Evolutionary conservation across 1,140 invertebrate species (phyloP), one percentile per base, ranked within the genome.

Genomic region (Oedothorax gibbosus): DNA sequence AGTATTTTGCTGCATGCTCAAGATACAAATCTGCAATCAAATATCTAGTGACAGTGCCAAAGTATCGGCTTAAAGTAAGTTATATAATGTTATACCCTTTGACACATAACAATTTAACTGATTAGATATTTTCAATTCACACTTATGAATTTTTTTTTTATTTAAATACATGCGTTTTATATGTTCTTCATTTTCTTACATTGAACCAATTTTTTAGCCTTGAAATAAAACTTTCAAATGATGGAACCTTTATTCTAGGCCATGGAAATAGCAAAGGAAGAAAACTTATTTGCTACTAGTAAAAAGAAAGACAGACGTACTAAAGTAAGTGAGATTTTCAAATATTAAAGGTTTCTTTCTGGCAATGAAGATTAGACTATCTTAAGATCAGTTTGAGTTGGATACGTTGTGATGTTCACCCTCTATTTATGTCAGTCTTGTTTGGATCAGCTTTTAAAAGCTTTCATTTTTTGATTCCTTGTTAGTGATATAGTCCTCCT

Each of bases 31-130:
- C 94, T 79, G 96, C 96, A 35, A 95, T 98, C 51, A 94, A 94
- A 87, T 97, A 97, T 90, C 94, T 97, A 83, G 93, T 95, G 87
- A 94, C 94, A 50, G 94, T 96, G 62, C 95, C 95, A 60, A 98
- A 98, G 89, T 98, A 97, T 90, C 92, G 96, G 79, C 93, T 90
- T 49, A 89, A 90, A 87, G 85, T 88, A 85, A 86, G 51, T 66
- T 71, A 18, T n/a, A 20, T 3, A 51, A n/a, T 68, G 35, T 12
- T 10, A 35, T 12, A 5, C 8, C 49, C 65, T 21, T 7, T 14
- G 21, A 65, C 21, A 65, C 15, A 64, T 8, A 64, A n/a, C 0
- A n/a, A n/a, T 64, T 8, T 10, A n/a, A n/a, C 7, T 64, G 10
- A 64, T n/a, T 64, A 64, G 15, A 64, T 15, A 64, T 64, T 64